A percentile compares a stretch with the other conserved stretches of the same genome.
Evolutionary conservation across 1,140 invertebrate genomes (phyloP).

Genomic region (Mylabris phalerata): DNA sequence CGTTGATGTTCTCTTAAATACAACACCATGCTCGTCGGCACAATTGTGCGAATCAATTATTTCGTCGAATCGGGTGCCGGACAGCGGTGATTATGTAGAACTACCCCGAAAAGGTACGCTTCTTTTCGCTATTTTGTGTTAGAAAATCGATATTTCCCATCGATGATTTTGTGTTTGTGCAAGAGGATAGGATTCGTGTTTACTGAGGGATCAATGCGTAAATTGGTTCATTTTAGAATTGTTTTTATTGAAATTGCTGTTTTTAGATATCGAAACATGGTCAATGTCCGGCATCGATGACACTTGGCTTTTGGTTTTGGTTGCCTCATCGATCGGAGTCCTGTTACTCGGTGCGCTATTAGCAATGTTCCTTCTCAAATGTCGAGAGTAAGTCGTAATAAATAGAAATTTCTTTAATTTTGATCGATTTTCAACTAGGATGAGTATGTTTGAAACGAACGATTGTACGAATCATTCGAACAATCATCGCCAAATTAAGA

Average conservation of each 20-base stretch:
- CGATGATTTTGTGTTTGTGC: no score
- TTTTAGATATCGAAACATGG: slow-evolving; percentile 37
- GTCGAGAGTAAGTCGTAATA: slow-evolving; percentile 64
- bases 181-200: no score
- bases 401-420: slow-evolving; percentile 1
- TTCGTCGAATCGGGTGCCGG: slow-evolving; percentile 20
- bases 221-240: no score
- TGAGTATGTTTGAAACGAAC: slow-evolving; percentile 36
- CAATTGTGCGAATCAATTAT: slow-evolving; percentile 34
- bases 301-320: slow-evolving; percentile 72
- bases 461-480: slow-evolving; percentile 35
- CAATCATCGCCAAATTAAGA: slow-evolving; percentile 30
- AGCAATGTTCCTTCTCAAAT: slow-evolving; percentile 69
- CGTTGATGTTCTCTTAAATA: slow-evolving; percentile 43
- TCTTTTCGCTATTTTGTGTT: not conserved
- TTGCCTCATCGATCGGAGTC: slow-evolving; percentile 70
- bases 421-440: slow-evolving; percentile 23
- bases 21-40: slow-evolving; percentile 46
- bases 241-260: not conserved
- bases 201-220: no score
- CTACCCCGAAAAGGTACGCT: slow-evolving; percentile 60
- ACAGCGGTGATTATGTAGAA: slow-evolving; percentile 65
- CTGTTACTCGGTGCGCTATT: slow-evolving; percentile 68
- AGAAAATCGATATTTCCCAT: no score
- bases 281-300: slow-evolving; percentile 55